A percentile compares a stretch with the other conserved stretches of the same genome.
phyloP scores from a whole-genome alignment of 2,888 invertebrate genomes.

The Enoplolaimus lenunculus region DNA sequence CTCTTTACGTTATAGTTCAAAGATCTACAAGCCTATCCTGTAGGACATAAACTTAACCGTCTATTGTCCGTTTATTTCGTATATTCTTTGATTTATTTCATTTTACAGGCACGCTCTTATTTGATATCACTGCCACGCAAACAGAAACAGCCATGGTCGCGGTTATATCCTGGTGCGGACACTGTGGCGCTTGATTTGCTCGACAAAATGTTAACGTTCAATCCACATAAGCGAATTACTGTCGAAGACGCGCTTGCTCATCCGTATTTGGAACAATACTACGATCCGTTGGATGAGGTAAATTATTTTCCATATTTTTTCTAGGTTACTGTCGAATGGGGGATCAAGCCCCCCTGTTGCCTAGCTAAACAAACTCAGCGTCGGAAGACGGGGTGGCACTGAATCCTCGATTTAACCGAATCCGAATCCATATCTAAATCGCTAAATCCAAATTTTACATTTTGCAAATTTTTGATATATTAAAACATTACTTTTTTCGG shows the following conservation, averaged over 20 bases:
- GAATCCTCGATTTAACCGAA: no score
- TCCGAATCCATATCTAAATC: no score
- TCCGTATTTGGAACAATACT: slow-evolving; percentile 97
- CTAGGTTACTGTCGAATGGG: no score
- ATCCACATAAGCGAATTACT: slow-evolving; percentile 80
- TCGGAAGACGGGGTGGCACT: no score
- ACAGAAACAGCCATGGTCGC: slow-evolving; percentile 87
- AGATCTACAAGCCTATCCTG: background rate
- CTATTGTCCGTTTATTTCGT: background rate
- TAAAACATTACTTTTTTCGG: no score
- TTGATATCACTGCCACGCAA: slow-evolving; percentile 90
- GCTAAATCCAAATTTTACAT: no score
- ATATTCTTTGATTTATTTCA: background rate
- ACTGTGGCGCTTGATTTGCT: slow-evolving; percentile 81
- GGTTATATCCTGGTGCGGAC: slow-evolving; percentile 82
- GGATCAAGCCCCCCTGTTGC: no score
- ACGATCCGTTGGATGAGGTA: slow-evolving; percentile 99
- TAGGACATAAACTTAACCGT: no score
- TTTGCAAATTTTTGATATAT: no score
- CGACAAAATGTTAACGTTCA: slow-evolving; percentile 97
- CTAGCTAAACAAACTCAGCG: no score
- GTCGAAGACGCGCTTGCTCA: slow-evolving; percentile 96
- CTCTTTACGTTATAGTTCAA: background rate
- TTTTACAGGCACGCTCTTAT: slow-evolving; percentile 70
- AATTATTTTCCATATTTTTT: no score